These are phyloP conservation scores for Agonopterix arenella DNA, from an alignment of 2,888 invertebrate species.

Conservation along the genomic window DNA sequence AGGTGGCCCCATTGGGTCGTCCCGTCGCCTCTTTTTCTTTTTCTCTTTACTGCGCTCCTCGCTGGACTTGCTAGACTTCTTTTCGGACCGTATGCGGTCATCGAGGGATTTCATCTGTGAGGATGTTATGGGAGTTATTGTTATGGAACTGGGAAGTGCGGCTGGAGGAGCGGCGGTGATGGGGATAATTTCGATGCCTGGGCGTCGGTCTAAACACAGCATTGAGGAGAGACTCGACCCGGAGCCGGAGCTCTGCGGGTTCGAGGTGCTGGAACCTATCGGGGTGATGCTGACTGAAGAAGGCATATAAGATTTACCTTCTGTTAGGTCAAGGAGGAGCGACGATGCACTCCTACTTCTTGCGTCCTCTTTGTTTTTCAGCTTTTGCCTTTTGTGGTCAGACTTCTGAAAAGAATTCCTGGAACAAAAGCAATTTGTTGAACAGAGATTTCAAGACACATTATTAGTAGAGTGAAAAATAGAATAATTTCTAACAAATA, in stretches of 20 bases:
- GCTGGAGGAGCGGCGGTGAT: slow-evolving; percentile 80
- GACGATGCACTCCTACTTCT: slow-evolving; percentile 55
- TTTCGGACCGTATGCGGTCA: slow-evolving; percentile 62
- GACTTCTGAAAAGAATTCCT: slow-evolving; percentile 77
- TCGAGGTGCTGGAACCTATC: slow-evolving; percentile 66
- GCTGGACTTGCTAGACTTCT: slow-evolving; percentile 61
- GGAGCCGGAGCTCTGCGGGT: slow-evolving; percentile 80
- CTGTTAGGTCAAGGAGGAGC: slow-evolving; percentile 74
- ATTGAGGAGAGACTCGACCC: slow-evolving; percentile 76
- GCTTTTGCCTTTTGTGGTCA: slow-evolving; percentile 78
- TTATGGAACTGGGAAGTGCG: slow-evolving; percentile 86
- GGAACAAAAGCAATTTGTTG: slow-evolving; percentile 27
- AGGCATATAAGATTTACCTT: slow-evolving; percentile 70
- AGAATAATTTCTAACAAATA: not conserved
- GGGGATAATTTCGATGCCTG: slow-evolving; percentile 92
- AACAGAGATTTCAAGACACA: not conserved
- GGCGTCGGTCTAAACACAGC: slow-evolving; percentile 81
- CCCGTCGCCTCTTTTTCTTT: slow-evolving; percentile 85
- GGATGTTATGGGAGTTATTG: slow-evolving; percentile 88
- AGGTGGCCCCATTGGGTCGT: slow-evolving; percentile 88
- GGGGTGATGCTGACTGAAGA: slow-evolving; percentile 73
- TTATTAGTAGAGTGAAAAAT: not conserved
- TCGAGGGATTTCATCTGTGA: slow-evolving; percentile 71
- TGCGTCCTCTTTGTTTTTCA: slow-evolving; percentile 76
- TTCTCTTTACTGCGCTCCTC: slow-evolving; percentile 78